phyloP scores from a whole-genome alignment of 2,888 invertebrate genomes.

The Dyspetes luteomarginatus region DNA sequence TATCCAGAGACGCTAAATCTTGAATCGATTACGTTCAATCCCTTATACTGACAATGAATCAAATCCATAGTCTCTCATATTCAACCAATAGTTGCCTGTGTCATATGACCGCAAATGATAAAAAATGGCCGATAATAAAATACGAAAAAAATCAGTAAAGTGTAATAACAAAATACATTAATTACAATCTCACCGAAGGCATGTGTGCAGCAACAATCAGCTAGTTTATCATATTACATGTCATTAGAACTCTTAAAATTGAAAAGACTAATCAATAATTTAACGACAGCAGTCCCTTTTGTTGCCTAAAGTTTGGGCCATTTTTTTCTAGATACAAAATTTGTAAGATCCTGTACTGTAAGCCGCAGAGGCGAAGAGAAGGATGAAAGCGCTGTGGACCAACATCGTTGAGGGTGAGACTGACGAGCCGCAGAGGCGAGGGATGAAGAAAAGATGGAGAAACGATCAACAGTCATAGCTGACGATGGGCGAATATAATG shows the following conservation, averaged over 20 bases:
- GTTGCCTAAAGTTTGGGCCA: neutral
- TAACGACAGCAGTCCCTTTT: neutral
- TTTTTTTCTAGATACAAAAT: conserved; percentile 52
- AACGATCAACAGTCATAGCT: conserved; percentile 78
- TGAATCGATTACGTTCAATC: too few relatives aligned
- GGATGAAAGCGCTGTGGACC: conserved; percentile 40
- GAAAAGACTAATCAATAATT: neutral
- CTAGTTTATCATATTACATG: too few relatives aligned
- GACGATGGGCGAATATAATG: conserved; percentile 75
- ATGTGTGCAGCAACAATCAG: too few relatives aligned
- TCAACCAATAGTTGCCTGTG: too few relatives aligned
- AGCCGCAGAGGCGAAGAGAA: conserved; percentile 27
- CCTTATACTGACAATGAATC: too few relatives aligned
- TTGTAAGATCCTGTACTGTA: conserved; percentile 4
- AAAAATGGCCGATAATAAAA: neutral
- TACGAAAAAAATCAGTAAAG: neutral
- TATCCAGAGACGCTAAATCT: too few relatives aligned
- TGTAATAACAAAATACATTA: too few relatives aligned
- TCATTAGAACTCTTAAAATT: too few relatives aligned
- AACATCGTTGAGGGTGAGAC: neutral
- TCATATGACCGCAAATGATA: neutral
- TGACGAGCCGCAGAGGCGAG: neutral
- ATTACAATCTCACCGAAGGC: too few relatives aligned
- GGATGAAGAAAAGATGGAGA: conserved; percentile 57
- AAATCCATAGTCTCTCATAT: too few relatives aligned